Base-by-base conservation (phyloP, 2,113 vertebrate species). In the Phaethon lepturus region DNA sequence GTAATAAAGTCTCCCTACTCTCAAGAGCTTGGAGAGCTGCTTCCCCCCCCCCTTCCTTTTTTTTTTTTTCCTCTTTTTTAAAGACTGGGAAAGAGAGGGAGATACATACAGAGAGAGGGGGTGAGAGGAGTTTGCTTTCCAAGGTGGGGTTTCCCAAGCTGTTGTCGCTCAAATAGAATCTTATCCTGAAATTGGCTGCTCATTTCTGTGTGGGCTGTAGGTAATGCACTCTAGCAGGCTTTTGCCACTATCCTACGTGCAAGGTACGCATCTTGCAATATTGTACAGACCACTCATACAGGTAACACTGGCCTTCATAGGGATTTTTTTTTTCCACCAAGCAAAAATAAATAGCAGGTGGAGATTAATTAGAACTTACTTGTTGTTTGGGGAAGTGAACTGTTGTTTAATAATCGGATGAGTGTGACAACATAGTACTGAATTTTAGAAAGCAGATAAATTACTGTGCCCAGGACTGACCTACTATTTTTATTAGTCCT, bases 1-100 rank as follows among this genome's bases (percentile, higher is more conserved):
- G 64, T 95, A 92, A 78, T 93, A 97, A 97, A 97, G 95, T 98
- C 96, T 94, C 95, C 86, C 95, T 95, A 89, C 74, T 95, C 91
- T 96, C 62, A 96, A 96, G 90, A 97, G 97, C 90, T 94, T 88
- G 83, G 96, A 91, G 81, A 86, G 80, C 58, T 4, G 20, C 9
- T 45, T 38, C 38, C 38, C 38, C 38, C 38, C 38, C 38, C 38
- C 38, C 38, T 8, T 88, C 80, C 60, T 82, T 45, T 33, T 7
- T 6, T 15, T 25, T 25, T 23, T 25, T 22, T 33, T 16, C 33
- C 35, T 40, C 50, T 20, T 1, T 12, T 49, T 15, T 35, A 3
- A 42, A 58, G 71, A 60, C 72, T 86, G 45, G n/a, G 76, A 93
- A 92, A 90, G 53, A 84, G 86, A 90, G 40, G 47, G 64, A 74